Evolutionary conservation across 2,888 invertebrate species (phyloP), one percentile per base, ranked within the genome.

Genomic region (Agrenia bidenticulata): DNA sequence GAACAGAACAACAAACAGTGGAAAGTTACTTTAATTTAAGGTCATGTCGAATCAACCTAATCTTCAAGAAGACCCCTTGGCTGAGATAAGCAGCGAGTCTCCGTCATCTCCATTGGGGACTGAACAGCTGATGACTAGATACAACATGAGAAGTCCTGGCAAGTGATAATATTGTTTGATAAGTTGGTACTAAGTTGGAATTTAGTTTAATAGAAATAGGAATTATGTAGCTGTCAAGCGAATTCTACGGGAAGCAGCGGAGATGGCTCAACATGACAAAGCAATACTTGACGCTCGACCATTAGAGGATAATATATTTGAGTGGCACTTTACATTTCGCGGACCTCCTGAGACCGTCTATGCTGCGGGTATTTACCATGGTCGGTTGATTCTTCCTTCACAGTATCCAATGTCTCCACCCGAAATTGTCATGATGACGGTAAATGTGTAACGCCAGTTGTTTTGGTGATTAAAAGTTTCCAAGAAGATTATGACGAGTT

Each of bases 321-420:
- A 96, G 80, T 97, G 96, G 96, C 96, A 97, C 81, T 96, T 97
- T 79, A 96, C 95, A 0, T 89, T 96, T 2, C 85, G 90, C 77
- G 96, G 95, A 5, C 93, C 95, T 1, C 86, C 87, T 60, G 89
- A 89, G 24, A 89, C 92, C 0, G 94, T 94, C 76, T 96, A 94
- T 80, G 90, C 91, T 77, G 89, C 88, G 67, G 96, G 96, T 39
- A 9, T 61, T 0, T 63, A 61, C 13, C 58, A 64, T 39, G 61
- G 61, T 2, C 23, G 58, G 23, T 94, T 96, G 79, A 82, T 94
- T 65, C 82, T 96, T 72, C 96, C 96, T 0, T 87, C 92, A 61
- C 94, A 96, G 77, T 96, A 96, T 81, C 96, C 96, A 0, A 94
- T 97, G 94, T 94, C 95, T 81, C 96, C 96, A 58, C 96, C 96